These are phyloP conservation scores for Sitobion miscanthi DNA, from an alignment of 1,140 invertebrate genomes.

Conservation along the genomic window DNA sequence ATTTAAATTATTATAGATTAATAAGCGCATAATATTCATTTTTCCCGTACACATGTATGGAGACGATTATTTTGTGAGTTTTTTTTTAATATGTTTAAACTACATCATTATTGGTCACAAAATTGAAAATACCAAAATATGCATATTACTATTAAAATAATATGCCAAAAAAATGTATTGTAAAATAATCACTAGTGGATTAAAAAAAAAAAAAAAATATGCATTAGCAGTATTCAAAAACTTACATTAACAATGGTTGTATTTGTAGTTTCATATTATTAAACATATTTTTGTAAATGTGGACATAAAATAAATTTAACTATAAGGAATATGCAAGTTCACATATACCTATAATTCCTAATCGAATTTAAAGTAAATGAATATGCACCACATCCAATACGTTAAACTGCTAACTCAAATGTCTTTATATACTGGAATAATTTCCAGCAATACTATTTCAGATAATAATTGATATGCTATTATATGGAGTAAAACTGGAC, in stretches of 20 bases:
- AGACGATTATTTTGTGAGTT: too few species aligned
- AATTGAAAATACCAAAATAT: too few species aligned
- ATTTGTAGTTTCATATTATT: not conserved
- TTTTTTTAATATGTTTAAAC: too few species aligned
- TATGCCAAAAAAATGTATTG: too few species aligned
- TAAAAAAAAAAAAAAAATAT: too few species aligned
- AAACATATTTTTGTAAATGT: not conserved
- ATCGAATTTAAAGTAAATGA: not conserved
- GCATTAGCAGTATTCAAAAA: not conserved
- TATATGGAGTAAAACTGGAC: not conserved
- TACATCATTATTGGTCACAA: too few species aligned
- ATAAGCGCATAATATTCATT: too few species aligned
- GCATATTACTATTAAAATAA: not conserved
- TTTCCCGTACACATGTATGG: too few species aligned
- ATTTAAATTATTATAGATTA: too few species aligned
- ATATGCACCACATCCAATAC: not conserved
- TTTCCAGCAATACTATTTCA: not conserved
- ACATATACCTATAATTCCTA: not conserved
- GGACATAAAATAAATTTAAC: not conserved
- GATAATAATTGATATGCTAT: not conserved
- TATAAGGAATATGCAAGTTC: not conserved
- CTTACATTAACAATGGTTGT: not conserved
- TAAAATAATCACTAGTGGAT: too few species aligned
- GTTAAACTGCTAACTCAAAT: not conserved
- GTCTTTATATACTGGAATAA: not conserved